Percentiles rank a stretch among this genome's conserved stretches.
These are phyloP conservation scores for Conchocele bisecta DNA, from an alignment of 2,888 invertebrate genomes.

Conservation along the genomic window DNA sequence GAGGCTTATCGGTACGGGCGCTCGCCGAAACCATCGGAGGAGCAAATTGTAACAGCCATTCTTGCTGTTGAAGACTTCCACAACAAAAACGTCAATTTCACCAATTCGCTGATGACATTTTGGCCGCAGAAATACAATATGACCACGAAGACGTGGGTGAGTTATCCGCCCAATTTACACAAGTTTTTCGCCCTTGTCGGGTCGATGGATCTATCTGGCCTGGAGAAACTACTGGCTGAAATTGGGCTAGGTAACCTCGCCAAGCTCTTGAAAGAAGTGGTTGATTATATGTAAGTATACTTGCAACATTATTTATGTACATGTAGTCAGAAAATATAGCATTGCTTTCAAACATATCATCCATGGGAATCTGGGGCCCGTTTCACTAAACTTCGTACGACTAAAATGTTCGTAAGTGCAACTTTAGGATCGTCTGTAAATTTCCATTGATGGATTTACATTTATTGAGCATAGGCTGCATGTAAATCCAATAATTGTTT, in stretches of 20 bases:
- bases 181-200: slow-evolving; percentile 62
- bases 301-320: too few relatives aligned
- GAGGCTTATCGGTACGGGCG: slow-evolving; percentile 66
- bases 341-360: too few relatives aligned
- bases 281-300: slow-evolving; percentile 65
- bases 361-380: too few relatives aligned
- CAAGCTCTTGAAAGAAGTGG: slow-evolving; percentile 57
- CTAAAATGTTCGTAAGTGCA: too few relatives aligned
- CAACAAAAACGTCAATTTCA: slow-evolving; percentile 68
- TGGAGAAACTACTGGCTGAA: slow-evolving; percentile 63
- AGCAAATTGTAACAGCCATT: slow-evolving; percentile 39
- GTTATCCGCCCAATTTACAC: slow-evolving; percentile 65
- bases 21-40: slow-evolving; percentile 56
- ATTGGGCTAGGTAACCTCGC: slow-evolving; percentile 63
- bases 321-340: too few relatives aligned
- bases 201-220: slow-evolving; percentile 47
- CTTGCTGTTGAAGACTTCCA: slow-evolving; percentile 62
- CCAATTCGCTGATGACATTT: slow-evolving; percentile 73
- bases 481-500: too few relatives aligned
- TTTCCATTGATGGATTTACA: too few relatives aligned
- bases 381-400: too few relatives aligned
- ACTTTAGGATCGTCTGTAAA: too few relatives aligned
- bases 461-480: too few relatives aligned
- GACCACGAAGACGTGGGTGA: slow-evolving; percentile 61
- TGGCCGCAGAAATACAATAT: slow-evolving; percentile 74